Evolutionary conservation across 2,888 invertebrate genomes (phyloP), one percentile per base, ranked within the genome.

Genomic region (Zelleria hepariella): DNA sequence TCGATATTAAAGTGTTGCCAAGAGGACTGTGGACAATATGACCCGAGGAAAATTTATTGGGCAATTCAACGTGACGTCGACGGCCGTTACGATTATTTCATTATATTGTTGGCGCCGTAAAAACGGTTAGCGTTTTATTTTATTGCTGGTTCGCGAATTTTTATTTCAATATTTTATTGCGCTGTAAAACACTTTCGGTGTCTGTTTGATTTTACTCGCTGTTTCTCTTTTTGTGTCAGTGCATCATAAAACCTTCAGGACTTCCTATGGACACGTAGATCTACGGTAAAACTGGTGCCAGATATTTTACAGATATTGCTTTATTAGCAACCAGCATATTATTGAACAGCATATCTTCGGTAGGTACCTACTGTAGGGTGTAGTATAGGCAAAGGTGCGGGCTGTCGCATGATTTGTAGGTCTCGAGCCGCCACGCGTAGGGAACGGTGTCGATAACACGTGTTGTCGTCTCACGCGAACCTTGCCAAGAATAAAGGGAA

Each of bases 1-100:
- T 85, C 82, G 85, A 87, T 88, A 89, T 88, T 86, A 86, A 89
- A 89, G 89, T 88, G 88, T 89, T 85, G 83, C 83, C 79, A 77
- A 82, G 79, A 82, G 84, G 72, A 86, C 82, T 78, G 80, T 76
- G 86, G 87, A 88, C 88, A 88, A 88, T 88, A 88, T 89, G 88
- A 89, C 84, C 85, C 85, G 78, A 72, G 79, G 85, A 85, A 84
- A 86, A 89, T 89, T 88, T 89, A 89, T 89, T 70, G 75, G 75
- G 79, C 84, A 76, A 87, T 89, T 85, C 85, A 76, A 78, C 72
- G 77, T 86, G 83, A 85, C 83, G 75, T 82, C 78, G 76, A 80
- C 81, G 82, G 78, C 85, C 79, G 82, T 88, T 89, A 86, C 82
- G 86, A 87, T 87, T 87, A 88, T 87, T 87, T 87, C 86, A 88